These are phyloP conservation scores for Phenacoccus solenopsis DNA, from an alignment of 1,140 invertebrate genomes.

Conservation along the genomic window DNA sequence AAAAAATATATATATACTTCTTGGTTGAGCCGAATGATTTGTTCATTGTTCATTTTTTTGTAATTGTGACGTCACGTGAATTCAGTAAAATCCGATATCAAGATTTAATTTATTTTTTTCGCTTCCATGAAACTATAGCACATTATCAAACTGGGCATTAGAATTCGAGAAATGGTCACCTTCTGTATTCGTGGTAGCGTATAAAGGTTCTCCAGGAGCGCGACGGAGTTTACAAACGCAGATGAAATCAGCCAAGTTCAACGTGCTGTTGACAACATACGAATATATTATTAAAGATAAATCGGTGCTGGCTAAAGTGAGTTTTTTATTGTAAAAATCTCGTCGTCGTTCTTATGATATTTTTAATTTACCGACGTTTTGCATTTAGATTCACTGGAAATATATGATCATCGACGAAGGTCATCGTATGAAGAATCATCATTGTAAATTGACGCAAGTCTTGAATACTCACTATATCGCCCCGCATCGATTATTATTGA, in stretches of 20 bases:
- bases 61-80: too few species aligned
- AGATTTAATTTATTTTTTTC: too few species aligned
- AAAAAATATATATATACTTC: too few species aligned
- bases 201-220: conserved; percentile 84
- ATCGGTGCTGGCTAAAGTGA: conserved; percentile 76
- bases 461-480: conserved; percentile 93
- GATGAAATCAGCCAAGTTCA: conserved; percentile 87
- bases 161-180: conserved; percentile 99
- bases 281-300: conserved; percentile 99
- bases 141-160: conserved; percentile 94
- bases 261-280: conserved; percentile 94
- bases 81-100: too few species aligned
- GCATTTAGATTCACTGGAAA: conserved; percentile 77
- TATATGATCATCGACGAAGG: conserved; percentile 99
- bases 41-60: too few species aligned
- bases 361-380: too few species aligned
- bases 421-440: conserved; percentile 99
- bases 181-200: conserved; percentile 81
- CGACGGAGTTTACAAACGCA: conserved; percentile 72
- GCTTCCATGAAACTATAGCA: conserved; percentile 51
- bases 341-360: too few species aligned
- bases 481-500: conserved; percentile 85
- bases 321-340: conserved; percentile 1
- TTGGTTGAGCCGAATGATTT: too few species aligned
- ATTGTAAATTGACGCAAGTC: conserved; percentile 94